phyloP scores from a whole-genome alignment of 2,113 vertebrate species.

The Gymnobelideus leadbeateri region DNA sequence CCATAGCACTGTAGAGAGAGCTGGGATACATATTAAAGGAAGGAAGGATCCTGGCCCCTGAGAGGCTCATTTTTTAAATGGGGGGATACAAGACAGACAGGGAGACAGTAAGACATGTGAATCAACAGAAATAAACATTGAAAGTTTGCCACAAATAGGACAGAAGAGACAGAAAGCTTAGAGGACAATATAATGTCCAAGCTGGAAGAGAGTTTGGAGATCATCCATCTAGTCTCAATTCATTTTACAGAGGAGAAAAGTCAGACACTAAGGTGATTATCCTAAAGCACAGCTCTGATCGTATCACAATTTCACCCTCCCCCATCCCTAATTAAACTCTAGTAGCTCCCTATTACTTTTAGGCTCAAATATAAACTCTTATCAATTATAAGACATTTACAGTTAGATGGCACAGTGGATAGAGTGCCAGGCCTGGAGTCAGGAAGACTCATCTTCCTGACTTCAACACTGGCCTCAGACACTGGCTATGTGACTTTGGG shows the following conservation, averaged over 20 bases:
- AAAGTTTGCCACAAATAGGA: not conserved
- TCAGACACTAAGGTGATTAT: not conserved
- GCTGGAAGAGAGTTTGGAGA: not conserved
- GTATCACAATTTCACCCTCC: not conserved
- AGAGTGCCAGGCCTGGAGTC: too few relatives aligned
- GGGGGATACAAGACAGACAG: not conserved
- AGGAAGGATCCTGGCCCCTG: not conserved
- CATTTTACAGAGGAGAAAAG: not conserved
- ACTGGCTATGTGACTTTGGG: too few relatives aligned
- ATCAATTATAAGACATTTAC: not conserved
- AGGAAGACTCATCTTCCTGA: too few relatives aligned
- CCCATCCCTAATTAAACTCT: not conserved
- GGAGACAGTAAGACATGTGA: slow-evolving; percentile 17
- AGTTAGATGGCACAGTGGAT: too few relatives aligned
- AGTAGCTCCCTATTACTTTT: not conserved
- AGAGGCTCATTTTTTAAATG: not conserved
- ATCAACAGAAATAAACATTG: slow-evolving; percentile 12
- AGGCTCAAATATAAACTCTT: too few relatives aligned
- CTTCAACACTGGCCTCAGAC: too few relatives aligned
- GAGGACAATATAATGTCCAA: not conserved
- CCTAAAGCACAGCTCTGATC: not conserved
- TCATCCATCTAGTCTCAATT: not conserved
- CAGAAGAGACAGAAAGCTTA: not conserved
- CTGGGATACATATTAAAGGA: not conserved
- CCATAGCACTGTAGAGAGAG: not conserved